Percentiles rank a stretch among this genome's conserved stretches.
Conservation (phyloP, 1,140 invertebrate species). For the Cherax destructor region DNA sequence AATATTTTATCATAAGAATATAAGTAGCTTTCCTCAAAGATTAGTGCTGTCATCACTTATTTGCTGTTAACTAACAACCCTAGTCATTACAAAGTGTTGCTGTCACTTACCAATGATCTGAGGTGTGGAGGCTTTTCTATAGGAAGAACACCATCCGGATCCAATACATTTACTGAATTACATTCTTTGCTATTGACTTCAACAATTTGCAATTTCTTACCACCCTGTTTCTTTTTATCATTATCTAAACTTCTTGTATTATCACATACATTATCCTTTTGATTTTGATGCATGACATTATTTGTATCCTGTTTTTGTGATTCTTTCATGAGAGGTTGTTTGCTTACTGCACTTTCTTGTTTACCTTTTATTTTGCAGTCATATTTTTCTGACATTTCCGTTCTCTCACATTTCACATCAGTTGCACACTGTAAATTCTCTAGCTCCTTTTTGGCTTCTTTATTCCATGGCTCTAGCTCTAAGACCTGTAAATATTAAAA, state of each 20-base stretch:
- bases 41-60: no score
- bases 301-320: background rate
- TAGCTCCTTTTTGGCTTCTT: constrained; percentile 50
- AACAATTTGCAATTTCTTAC: constrained; percentile 44
- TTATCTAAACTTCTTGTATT: background rate
- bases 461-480: constrained; percentile 52
- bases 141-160: constrained; percentile 23
- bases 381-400: background rate
- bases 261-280: background rate
- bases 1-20: no score
- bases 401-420: background rate
- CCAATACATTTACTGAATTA: background rate
- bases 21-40: no score
- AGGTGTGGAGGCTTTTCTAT: constrained; percentile 54
- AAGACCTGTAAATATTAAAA: constrained; percentile 26
- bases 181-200: constrained; percentile 27
- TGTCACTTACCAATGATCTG: constrained; percentile 36
- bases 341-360: background rate
- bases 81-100: background rate
- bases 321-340: background rate
- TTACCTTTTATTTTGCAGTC: background rate
- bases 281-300: background rate
- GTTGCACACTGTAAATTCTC: background rate
- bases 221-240: background rate
- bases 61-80: background rate